Conservation (phyloP, 2,888 invertebrate species). For the Nemotelus nigrinus region DNA sequence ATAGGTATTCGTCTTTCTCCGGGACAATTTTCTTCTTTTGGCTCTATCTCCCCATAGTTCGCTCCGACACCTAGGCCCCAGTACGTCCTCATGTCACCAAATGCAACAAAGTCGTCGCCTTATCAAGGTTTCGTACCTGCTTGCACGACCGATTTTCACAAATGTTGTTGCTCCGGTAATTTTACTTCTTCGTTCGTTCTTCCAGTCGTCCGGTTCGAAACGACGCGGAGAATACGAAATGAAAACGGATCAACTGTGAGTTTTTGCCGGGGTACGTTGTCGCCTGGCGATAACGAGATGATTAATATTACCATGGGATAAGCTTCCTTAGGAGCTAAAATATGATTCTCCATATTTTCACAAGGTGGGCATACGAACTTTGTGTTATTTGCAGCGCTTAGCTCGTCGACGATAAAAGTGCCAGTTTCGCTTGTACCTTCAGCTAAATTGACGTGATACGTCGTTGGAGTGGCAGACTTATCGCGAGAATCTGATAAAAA, state of each 20-base stretch:
- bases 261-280: slow-evolving; percentile 25
- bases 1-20: slow-evolving; percentile 22
- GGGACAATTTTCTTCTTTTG: background rate
- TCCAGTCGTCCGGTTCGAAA: slow-evolving; percentile 6
- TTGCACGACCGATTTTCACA: background rate
- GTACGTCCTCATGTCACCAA: background rate
- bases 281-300: slow-evolving; percentile 31
- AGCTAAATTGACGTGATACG: slow-evolving; percentile 16
- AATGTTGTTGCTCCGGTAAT: background rate
- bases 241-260: slow-evolving; percentile 29
- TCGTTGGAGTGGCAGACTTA: slow-evolving; percentile 7
- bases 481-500: slow-evolving; percentile 7
- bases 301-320: slow-evolving; percentile 36
- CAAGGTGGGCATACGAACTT: slow-evolving; percentile 3
- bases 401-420: background rate
- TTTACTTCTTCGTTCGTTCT: background rate
- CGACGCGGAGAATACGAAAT: slow-evolving; percentile 32
- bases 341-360: slow-evolving; percentile 24
- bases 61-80: background rate
- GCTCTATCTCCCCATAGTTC: background rate
- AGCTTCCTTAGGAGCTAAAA: slow-evolving; percentile 27
- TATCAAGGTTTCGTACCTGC: slow-evolving; percentile 16
- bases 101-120: background rate
- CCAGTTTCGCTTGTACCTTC: background rate
- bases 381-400: background rate